A percentile compares a stretch with the other conserved stretches of the same genome.
phyloP scores from a whole-genome alignment of 1,140 invertebrate genomes.

The Pseudomyrmex dendroicus region DNA sequence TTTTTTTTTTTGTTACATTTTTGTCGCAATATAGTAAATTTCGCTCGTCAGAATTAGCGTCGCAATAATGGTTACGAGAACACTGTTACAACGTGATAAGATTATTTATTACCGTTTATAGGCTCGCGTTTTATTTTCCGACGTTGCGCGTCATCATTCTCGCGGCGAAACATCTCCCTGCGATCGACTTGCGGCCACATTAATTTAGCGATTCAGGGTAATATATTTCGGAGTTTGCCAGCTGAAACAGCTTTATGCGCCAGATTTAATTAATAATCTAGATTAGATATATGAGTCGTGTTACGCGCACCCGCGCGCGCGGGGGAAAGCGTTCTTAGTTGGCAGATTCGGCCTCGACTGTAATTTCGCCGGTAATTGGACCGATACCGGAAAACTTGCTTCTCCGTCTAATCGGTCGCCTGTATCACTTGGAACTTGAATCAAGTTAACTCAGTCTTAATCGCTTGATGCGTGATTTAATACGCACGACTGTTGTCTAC shows the following conservation, averaged over 20 bases:
- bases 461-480: background rate
- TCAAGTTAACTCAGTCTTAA: constrained; percentile 29
- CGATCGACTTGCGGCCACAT: constrained; percentile 66
- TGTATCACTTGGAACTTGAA: constrained; percentile 45
- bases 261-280: constrained; percentile 82
- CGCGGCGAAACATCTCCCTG: constrained; percentile 54
- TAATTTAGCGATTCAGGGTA: constrained; percentile 76
- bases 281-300: constrained; percentile 77
- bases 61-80: background rate
- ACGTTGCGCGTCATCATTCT: constrained; percentile 20
- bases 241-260: constrained; percentile 78
- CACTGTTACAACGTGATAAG: constrained; percentile 3
- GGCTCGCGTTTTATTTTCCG: constrained; percentile 39
- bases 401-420: constrained; percentile 71
- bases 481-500: background rate
- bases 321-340: constrained; percentile 75
- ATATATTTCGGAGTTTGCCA: constrained; percentile 77
- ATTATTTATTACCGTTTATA: background rate
- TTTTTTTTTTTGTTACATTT: background rate
- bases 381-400: constrained; percentile 79
- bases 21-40: background rate
- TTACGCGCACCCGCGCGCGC: background rate
- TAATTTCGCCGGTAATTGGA: constrained; percentile 75
- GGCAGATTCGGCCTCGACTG: constrained; percentile 72
- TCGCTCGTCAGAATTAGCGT: background rate